phyloP scores from a whole-genome alignment of 2,888 invertebrate species.

The Brachyopa scutellaris region DNA sequence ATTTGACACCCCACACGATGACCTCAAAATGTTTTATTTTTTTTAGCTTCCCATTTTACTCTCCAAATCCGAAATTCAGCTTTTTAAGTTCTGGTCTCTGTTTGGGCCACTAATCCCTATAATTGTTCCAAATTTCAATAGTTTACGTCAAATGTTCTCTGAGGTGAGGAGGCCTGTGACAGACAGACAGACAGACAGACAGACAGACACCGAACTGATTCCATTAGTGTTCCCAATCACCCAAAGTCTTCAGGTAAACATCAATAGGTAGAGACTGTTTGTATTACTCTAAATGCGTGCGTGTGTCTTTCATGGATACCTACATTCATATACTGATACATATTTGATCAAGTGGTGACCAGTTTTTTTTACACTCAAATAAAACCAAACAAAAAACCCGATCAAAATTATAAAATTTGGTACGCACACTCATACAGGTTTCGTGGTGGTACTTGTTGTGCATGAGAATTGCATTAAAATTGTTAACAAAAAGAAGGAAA shows the following conservation, averaged over 20 bases:
- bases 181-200: too few relatives aligned
- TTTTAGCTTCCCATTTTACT: too few relatives aligned
- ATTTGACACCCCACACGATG: too few relatives aligned
- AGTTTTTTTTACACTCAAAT: conserved; percentile 5
- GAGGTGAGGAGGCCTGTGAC: too few relatives aligned
- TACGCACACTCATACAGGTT: conserved; percentile 42
- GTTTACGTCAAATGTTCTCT: too few relatives aligned
- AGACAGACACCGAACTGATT: too few relatives aligned
- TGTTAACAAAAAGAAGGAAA: conserved; percentile 4
- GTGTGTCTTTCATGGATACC: conserved; percentile 42
- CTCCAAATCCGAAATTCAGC: too few relatives aligned
- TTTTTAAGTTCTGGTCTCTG: too few relatives aligned
- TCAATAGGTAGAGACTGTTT: conserved; percentile 19
- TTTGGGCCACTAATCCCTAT: too few relatives aligned
- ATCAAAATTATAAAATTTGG: conserved; percentile 38
- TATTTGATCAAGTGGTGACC: conserved; percentile 40
- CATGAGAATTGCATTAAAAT: conserved; percentile 44
- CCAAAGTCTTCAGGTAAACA: background rate
- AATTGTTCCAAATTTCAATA: too few relatives aligned
- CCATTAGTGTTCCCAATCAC: too few relatives aligned
- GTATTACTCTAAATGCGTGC: conserved; percentile 25
- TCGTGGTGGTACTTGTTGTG: conserved; percentile 31
- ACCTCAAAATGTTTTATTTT: too few relatives aligned
- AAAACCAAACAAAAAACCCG: conserved; percentile 26
- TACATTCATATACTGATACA: conserved; percentile 54